phyloP scores from a whole-genome alignment of 2,113 vertebrate species.

The Anarhynchus alexandrinus region DNA sequence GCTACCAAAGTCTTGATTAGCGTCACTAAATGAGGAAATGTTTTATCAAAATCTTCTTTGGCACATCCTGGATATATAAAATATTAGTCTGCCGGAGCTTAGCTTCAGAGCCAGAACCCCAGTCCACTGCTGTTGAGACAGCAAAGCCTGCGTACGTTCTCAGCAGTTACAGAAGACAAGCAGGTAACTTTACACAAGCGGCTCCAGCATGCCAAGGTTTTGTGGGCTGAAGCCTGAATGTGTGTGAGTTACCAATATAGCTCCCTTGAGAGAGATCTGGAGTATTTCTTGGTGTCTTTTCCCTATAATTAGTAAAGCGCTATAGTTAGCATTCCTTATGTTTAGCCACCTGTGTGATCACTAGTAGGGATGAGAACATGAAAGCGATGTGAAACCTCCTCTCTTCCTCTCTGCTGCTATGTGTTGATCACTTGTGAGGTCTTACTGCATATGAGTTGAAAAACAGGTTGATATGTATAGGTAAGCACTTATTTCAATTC shows the following conservation, averaged over 20 bases:
- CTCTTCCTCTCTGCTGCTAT: neutral
- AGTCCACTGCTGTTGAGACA: neutral
- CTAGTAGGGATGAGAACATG: neutral
- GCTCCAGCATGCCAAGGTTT: neutral
- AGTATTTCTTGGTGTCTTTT: neutral
- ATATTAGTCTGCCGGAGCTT: neutral
- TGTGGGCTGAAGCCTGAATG: neutral
- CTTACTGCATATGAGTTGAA: neutral
- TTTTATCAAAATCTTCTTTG: neutral
- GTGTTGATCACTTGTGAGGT: neutral
- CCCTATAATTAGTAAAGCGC: neutral
- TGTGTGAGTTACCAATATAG: neutral
- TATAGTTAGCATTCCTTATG: constrained; percentile 9
- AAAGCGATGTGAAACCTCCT: neutral
- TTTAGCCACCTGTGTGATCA: constrained; percentile 10
- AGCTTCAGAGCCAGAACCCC: too few species aligned
- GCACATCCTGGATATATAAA: neutral
- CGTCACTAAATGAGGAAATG: neutral
- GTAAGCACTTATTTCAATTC: neutral
- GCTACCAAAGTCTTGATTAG: neutral
- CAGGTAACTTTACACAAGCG: neutral
- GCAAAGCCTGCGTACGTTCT: neutral
- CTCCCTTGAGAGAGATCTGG: neutral
- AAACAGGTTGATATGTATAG: neutral
- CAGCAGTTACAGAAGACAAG: neutral